Evolutionary conservation across 2,113 vertebrate genomes (phyloP).

Genomic region (Hassar affinis): DNA sequence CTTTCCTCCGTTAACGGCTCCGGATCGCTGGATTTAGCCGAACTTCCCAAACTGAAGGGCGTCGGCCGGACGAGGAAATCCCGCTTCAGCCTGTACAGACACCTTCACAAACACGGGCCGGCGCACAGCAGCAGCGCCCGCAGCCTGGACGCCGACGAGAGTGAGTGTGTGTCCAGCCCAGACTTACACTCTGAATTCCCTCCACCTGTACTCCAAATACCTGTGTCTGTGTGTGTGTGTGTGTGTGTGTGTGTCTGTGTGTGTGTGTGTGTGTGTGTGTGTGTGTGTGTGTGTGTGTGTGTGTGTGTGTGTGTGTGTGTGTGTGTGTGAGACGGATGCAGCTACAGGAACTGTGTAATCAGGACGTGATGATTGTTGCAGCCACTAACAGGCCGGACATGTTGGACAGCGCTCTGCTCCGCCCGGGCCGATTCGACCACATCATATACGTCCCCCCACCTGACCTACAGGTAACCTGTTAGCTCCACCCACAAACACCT

Average conservation of each 20-base stretch:
- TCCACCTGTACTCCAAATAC: too few relatives aligned
- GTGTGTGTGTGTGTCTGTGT: too few relatives aligned
- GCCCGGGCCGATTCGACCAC: slow-evolving; percentile 90
- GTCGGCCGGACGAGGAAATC: slow-evolving; percentile 76
- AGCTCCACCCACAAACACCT: not conserved
- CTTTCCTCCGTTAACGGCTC: slow-evolving; percentile 50
- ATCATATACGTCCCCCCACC: slow-evolving; percentile 90
- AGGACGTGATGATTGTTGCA: slow-evolving; percentile 85
- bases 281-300: not conserved
- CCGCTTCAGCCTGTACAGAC: slow-evolving; percentile 85
- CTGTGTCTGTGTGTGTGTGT: too few relatives aligned
- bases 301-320: not conserved
- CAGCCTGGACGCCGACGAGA: slow-evolving; percentile 81
- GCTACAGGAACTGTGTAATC: slow-evolving; percentile 80
- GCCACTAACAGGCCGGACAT: slow-evolving; percentile 91
- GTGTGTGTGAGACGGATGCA: slow-evolving; percentile 69
- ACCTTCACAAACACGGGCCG: slow-evolving; percentile 81
- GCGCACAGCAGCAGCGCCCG: slow-evolving; percentile 82
- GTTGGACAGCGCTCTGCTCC: slow-evolving; percentile 87
- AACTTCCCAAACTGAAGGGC: slow-evolving; percentile 83
- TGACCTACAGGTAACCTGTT: slow-evolving; percentile 59
- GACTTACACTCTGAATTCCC: too few relatives aligned
- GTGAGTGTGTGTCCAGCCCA: slow-evolving; percentile 68
- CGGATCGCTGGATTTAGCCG: slow-evolving; percentile 56
- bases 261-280: not conserved